A percentile compares a stretch with the other conserved stretches of the same genome.
phyloP scores from a whole-genome alignment of 2,113 vertebrate genomes.

The Oncorhynchus kisutch region DNA sequence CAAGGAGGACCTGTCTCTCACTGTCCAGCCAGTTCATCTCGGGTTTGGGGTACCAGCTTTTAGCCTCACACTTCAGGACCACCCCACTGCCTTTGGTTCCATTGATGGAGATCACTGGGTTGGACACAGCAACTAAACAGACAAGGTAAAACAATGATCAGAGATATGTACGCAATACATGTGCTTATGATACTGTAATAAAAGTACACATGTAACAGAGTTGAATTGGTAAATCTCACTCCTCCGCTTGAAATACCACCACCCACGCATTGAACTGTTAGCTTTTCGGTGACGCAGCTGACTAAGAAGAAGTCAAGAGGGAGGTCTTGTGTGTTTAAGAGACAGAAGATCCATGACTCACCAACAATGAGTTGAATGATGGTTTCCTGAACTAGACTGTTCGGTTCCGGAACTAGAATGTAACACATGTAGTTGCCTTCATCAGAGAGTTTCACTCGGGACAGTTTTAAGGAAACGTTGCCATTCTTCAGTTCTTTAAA shows the following conservation, averaged over 20 bases:
- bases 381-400: neutral
- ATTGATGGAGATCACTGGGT: neutral
- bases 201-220: too few species aligned
- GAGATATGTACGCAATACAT: too few species aligned
- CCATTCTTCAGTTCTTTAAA: neutral
- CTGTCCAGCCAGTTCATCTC: slow-evolving; percentile 13
- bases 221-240: too few species aligned
- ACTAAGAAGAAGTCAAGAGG: too few species aligned
- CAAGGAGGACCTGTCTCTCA: neutral
- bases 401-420: neutral
- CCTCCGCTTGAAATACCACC: too few species aligned
- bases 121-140: neutral
- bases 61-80: slow-evolving; percentile 7
- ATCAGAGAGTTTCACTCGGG: neutral
- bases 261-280: too few species aligned
- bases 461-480: slow-evolving; percentile 2
- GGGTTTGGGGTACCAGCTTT: slow-evolving; percentile 6
- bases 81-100: neutral
- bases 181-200: too few species aligned
- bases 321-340: too few species aligned
- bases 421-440: neutral
- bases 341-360: neutral
- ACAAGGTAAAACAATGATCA: neutral
- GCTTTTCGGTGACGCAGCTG: too few species aligned
- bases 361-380: neutral